Base-by-base conservation (phyloP, 2,113 vertebrate genomes). In the Campylomormyrus tamandua region DNA sequence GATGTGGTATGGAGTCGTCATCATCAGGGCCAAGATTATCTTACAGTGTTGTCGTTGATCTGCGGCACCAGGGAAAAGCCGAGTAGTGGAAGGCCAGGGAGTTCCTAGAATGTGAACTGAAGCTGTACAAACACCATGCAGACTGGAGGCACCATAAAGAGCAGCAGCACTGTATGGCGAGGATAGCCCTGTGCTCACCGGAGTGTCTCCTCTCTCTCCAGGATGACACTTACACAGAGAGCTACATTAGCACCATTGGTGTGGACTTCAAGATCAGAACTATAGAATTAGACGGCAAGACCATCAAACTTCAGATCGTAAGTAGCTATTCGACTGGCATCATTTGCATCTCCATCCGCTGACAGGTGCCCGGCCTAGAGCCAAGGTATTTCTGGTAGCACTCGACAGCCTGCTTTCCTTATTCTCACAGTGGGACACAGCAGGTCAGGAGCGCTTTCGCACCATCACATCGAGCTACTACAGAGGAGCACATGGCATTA, bases 231-330 rank as follows among this genome's bases (percentile, higher is more conserved):
- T 99, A 98, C 92, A 99, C 98, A 94, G 98, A 99, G 95, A 99
- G 98, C 94, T 99, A 99, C 93, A 99, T 99, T 96, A 99, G 98
- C 94, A 99, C 98, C 90, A 99, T 99, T 92, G 98, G 98, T 86
- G 98, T 99, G 95, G 98, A 99, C 95, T 99, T 99, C 95, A 99
- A 99, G 96, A 99, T 99, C 96, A 96, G 98, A 95, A 99, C 98
- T 94, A 99, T 99, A 96, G 98, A 99, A 93, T 95, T 99, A 96
- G 98, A 99, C 90, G 98, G 98, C 58, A 99, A 99, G 96, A 99
- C 98, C 93, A 99, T 99, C 95, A 99, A 99, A 92, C 98, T 99
- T 92, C 98, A 99, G 95, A 99, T 99, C 93, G 98, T 99, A 96
- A 98, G 98, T 96, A 80, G n/a, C 15, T 5, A 17, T 27, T 53